Evolutionary conservation across 2,113 vertebrate genomes (phyloP).

Genomic region (Cottus gobio): DNA sequence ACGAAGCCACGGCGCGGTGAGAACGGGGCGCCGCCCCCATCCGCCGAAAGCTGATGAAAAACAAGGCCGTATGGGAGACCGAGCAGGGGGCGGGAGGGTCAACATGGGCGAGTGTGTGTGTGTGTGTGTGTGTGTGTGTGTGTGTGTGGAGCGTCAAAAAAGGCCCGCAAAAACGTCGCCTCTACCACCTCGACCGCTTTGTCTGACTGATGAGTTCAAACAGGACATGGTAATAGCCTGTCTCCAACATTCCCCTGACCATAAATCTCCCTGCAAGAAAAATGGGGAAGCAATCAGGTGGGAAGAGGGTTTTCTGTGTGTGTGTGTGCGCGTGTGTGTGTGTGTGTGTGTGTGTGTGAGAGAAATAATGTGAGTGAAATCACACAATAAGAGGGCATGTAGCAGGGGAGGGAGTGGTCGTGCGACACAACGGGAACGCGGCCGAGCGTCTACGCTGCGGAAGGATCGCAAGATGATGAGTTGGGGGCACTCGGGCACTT

Average conservation of each 20-base stretch:
- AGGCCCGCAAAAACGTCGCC: constrained; percentile 33
- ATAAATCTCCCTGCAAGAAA: constrained; percentile 82
- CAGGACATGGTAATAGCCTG: constrained; percentile 84
- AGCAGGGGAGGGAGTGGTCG: constrained; percentile 5
- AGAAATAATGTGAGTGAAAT: constrained; percentile 45
- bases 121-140: too few relatives aligned
- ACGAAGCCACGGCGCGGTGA: background rate
- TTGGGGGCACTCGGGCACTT: constrained; percentile 47
- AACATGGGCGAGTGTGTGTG: too few relatives aligned
- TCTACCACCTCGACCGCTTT: constrained; percentile 69
- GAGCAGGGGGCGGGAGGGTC: constrained; percentile 50
- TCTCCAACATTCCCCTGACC: constrained; percentile 77
- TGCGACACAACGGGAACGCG: background rate
- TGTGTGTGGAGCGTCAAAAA: too few relatives aligned
- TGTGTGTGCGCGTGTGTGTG: constrained; percentile 36
- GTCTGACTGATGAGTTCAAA: constrained; percentile 84
- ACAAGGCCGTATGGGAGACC: constrained; percentile 36
- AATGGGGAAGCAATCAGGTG: constrained; percentile 83
- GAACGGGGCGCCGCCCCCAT: background rate
- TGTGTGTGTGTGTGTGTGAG: constrained; percentile 29
- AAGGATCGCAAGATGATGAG: constrained; percentile 40
- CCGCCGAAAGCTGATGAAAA: constrained; percentile 42
- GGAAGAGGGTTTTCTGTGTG: constrained; percentile 62
- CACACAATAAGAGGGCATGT: constrained; percentile 48
- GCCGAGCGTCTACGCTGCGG: constrained; percentile 4